A percentile compares a stretch with the other conserved stretches of the same genome.
phyloP scores from a whole-genome alignment of 2,888 invertebrate species.

The Tenthredo livida region DNA sequence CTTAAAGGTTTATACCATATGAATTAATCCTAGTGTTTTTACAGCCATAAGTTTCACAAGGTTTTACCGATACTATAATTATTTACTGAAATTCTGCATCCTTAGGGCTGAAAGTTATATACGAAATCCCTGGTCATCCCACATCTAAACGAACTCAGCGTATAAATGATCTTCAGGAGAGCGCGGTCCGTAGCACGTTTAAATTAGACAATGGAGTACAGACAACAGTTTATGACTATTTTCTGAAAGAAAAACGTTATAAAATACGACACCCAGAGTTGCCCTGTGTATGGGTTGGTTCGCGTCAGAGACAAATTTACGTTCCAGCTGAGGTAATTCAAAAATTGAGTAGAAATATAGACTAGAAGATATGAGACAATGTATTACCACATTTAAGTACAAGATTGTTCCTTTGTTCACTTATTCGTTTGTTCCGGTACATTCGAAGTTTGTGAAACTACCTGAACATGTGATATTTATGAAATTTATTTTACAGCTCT shows the following conservation, averaged over 20 bases:
- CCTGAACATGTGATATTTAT: neutral
- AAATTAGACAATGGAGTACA: constrained; percentile 64
- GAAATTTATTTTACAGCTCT: constrained; percentile 78
- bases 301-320: constrained; percentile 83
- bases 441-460: neutral
- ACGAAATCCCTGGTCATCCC: constrained; percentile 77
- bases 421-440: neutral
- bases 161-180: constrained; percentile 76
- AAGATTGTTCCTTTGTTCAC: too few relatives aligned
- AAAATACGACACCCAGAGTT: constrained; percentile 83
- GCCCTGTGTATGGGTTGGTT: constrained; percentile 93
- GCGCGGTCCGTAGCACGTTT: constrained; percentile 77
- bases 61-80: constrained; percentile 54
- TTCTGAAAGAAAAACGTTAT: constrained; percentile 75
- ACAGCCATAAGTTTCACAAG: constrained; percentile 36
- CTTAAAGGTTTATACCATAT: constrained; percentile 76
- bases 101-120: constrained; percentile 74
- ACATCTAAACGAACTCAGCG: constrained; percentile 77
- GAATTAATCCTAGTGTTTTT: neutral
- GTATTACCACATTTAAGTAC: neutral
- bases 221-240: constrained; percentile 80
- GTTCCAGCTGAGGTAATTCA: constrained; percentile 88
- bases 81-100: constrained; percentile 55
- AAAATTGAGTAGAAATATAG: neutral
- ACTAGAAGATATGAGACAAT: neutral